Evolutionary conservation across 2,113 vertebrate species (phyloP), one percentile per base, ranked within the genome.

Genomic region (Diadophis punctatus): DNA sequence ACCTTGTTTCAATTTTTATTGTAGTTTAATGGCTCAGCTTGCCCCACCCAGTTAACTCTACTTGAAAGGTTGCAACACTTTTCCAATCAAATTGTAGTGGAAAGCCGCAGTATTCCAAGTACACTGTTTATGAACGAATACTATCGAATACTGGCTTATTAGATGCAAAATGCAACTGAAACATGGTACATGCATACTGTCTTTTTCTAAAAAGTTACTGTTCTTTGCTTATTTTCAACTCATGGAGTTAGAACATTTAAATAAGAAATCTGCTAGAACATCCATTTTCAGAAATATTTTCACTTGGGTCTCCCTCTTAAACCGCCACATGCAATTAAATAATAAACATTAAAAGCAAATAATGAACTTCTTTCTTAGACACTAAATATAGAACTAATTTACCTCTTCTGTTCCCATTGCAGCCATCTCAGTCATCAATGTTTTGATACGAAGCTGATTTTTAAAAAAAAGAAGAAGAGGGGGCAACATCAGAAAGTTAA

Each of bases 351-450:
- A 43, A 43, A 43, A 80, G 34, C 34, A 80, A 43, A 80, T 10
- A 22, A 80, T 43, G 8, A 80, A 80, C 16, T 80, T 80, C 14
- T 9, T 80, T 80, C 74, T 22, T 22, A 39, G 34, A 22, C 34
- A 43, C 8, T 43, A 80, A 80, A 22, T 93, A 56, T 53, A 93
- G 48, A 39, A n/a, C 6, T 92, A 55, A 53, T 93, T 95, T 95
- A 99, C 99, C 98, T 99, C 98, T 91, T 98, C 98, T n/a, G 95
- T 98, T 46, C 97, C 98, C 99, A 99, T 99, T 43, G 97, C 98
- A 34, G 98, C 98, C 99, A 99, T 99, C 95, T 96, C 98, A 95
- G 98, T 99, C 99, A 99, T 99, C 96, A 99, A 93, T 1, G 98
- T 97, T 97, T 98, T 98, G 94, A 99, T 99, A 56, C 98, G 96